Conservation (phyloP, 2,797 vertebrate species). For the Schizothorax lantsangensis region DNA sequence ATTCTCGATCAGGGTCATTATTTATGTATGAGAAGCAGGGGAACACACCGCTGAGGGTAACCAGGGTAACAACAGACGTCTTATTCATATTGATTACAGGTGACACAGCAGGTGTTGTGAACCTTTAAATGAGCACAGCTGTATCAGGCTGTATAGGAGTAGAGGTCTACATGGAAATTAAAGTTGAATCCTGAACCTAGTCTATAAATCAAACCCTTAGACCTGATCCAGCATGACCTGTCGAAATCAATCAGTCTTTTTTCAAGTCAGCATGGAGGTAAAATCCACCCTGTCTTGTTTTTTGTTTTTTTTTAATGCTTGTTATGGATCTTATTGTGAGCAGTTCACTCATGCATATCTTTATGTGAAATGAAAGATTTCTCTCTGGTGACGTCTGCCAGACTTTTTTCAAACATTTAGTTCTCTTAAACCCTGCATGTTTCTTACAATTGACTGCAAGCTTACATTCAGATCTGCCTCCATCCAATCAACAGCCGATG, state of each 20-base stretch:
- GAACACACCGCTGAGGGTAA: conserved; percentile 58
- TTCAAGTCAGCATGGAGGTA: background rate
- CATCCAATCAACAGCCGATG: background rate
- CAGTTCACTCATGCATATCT: background rate
- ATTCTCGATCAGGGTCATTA: conserved; percentile 40
- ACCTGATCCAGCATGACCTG: background rate
- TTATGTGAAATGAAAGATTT: background rate
- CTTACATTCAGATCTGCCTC: background rate
- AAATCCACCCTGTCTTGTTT: background rate
- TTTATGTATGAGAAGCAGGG: conserved; percentile 63
- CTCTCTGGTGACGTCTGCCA: background rate
- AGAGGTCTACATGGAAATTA: background rate
- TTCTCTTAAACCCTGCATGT: background rate
- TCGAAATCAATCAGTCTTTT: background rate
- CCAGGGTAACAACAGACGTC: conserved; percentile 61
- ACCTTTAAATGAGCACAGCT: conserved; percentile 7
- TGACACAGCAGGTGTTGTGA: conserved; percentile 47
- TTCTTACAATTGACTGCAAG: background rate
- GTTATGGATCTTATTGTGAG: background rate
- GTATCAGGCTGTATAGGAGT: background rate
- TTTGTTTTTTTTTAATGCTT: background rate
- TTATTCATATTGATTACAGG: conserved; percentile 55
- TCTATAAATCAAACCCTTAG: background rate
- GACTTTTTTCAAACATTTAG: background rate
- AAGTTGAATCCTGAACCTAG: background rate